Conservation (phyloP, 2,113 vertebrate species). For the Leptobrachium ailaonicum region DNA sequence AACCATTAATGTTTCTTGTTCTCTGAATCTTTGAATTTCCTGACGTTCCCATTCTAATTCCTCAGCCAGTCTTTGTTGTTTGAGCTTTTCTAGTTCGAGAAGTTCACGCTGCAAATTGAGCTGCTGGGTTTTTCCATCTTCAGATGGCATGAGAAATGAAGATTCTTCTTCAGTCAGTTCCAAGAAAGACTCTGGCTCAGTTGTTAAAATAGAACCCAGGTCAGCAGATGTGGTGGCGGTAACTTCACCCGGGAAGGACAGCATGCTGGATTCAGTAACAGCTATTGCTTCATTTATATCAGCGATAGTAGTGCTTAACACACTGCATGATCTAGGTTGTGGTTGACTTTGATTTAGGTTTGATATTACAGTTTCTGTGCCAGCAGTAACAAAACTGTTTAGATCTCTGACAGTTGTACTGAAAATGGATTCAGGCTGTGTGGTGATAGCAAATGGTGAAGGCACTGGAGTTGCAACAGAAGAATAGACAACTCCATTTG, state of each 20-base stretch:
- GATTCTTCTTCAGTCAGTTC: conserved; percentile 85
- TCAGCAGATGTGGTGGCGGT: conserved; percentile 73
- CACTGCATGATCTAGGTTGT: conserved; percentile 81
- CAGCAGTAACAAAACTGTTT: conserved; percentile 81
- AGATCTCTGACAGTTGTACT: conserved; percentile 78
- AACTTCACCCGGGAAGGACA: conserved; percentile 70
- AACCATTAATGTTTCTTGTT: conserved; percentile 95
- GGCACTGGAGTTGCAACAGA: conserved; percentile 86
- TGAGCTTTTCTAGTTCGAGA: conserved; percentile 93
- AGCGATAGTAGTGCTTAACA: conserved; percentile 75
- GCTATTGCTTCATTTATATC: conserved; percentile 70
- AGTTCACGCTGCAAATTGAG: conserved; percentile 93
- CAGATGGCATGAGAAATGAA: conserved; percentile 80
- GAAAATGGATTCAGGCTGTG: conserved; percentile 94
- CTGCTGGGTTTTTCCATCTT: conserved; percentile 90
- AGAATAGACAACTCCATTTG: conserved; percentile 92
- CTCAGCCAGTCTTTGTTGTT: conserved; percentile 93
- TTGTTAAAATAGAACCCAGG: conserved; percentile 74
- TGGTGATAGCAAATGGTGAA: conserved; percentile 92
- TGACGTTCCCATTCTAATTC: conserved; percentile 97
- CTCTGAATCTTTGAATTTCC: conserved; percentile 95
- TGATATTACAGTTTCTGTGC: conserved; percentile 82
- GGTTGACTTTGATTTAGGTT: conserved; percentile 76
- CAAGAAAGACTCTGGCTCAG: conserved; percentile 83
- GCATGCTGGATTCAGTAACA: conserved; percentile 71